Conservation (phyloP, 2,113 vertebrate species). For the Hippocampus barbouri region DNA sequence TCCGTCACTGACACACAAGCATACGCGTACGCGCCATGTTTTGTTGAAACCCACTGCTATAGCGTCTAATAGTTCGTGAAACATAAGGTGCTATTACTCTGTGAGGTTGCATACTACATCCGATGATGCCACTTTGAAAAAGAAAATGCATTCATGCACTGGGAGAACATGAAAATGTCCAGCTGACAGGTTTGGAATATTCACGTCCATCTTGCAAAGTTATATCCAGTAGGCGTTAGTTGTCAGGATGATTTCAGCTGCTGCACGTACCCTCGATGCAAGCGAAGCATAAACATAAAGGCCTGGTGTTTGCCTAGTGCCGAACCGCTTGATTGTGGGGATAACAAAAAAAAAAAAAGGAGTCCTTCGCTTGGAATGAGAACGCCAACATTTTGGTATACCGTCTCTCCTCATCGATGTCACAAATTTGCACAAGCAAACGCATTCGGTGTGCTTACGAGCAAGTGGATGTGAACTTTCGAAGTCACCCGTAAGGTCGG, state of each 20-base stretch:
- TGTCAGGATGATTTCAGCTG: no score
- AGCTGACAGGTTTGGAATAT: no score
- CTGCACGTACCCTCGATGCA: no score
- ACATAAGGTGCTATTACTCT: neutral
- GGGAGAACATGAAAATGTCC: no score
- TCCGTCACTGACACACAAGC: conserved; percentile 57
- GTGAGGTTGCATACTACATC: neutral
- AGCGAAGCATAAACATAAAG: no score
- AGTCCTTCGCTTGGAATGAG: neutral
- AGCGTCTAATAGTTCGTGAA: conserved; percentile 9
- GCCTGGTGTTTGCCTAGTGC: no score
- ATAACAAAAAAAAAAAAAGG: no score
- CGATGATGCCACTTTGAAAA: no score
- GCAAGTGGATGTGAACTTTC: conserved; percentile 16
- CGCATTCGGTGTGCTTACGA: neutral
- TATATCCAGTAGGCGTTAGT: no score
- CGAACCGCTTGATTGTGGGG: no score
- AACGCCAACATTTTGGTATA: neutral
- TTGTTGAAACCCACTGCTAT: conserved; percentile 14
- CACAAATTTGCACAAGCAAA: neutral
- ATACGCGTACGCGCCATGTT: conserved; percentile 2
- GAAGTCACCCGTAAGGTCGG: conserved; percentile 36
- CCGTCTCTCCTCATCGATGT: neutral
- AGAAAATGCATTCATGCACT: no score
- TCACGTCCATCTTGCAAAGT: no score